Evolutionary conservation across 2,113 vertebrate species (phyloP).

Genomic region (Pygoscelis antarcticus): DNA sequence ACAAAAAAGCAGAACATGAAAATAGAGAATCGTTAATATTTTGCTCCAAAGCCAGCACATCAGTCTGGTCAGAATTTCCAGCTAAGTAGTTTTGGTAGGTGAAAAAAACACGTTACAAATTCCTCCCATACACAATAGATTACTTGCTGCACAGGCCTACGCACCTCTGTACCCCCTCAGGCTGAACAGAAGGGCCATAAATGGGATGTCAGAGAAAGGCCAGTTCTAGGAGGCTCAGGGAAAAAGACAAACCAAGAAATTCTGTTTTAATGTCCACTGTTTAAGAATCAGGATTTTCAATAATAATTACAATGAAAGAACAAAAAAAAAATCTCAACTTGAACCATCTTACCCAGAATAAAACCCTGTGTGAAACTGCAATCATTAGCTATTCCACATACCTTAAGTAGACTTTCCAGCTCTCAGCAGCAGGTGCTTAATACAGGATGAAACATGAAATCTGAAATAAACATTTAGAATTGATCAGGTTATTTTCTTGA

Average conservation of each 20-base stretch:
- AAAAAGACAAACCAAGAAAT: background rate
- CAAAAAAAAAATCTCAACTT: background rate
- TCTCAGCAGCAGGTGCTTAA: slow-evolving; percentile 41
- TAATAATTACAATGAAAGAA: background rate
- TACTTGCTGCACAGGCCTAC: background rate
- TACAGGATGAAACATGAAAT: slow-evolving; percentile 19
- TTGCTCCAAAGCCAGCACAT: background rate
- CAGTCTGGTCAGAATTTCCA: background rate
- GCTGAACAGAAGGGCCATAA: background rate
- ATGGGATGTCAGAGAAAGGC: background rate
- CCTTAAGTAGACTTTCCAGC: slow-evolving; percentile 55
- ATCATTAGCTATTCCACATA: background rate
- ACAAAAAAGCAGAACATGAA: background rate
- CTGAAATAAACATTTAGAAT: slow-evolving; percentile 52
- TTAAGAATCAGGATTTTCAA: background rate
- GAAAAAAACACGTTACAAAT: background rate
- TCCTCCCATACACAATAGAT: background rate
- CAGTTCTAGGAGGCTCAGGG: background rate
- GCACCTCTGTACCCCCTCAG: background rate
- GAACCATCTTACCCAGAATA: background rate
- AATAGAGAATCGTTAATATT: background rate
- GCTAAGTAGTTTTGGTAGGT: background rate
- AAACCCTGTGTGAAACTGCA: background rate
- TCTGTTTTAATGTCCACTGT: background rate
- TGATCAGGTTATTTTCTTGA: background rate